A percentile compares a stretch with the other conserved stretches of the same genome.
phyloP scores from a whole-genome alignment of 2,797 vertebrate genomes.

The Yasuhikotakia modesta region DNA sequence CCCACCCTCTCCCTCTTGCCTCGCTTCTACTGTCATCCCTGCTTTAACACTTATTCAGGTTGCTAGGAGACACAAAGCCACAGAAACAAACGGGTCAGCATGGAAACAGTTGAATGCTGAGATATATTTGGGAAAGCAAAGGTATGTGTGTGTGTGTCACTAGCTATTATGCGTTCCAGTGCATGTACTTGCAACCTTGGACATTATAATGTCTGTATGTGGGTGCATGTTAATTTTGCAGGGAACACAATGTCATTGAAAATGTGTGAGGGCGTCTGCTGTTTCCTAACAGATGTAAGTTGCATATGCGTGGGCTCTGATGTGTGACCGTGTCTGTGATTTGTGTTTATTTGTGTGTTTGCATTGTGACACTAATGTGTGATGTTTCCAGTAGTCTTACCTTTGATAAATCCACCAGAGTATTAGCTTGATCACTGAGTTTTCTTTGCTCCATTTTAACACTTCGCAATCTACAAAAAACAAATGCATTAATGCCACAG shows the following conservation, averaged over 20 bases:
- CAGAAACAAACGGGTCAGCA: conserved; percentile 74
- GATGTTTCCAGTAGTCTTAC: conserved; percentile 70
- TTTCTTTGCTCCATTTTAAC: conserved; percentile 99
- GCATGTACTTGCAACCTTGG: conserved; percentile 23
- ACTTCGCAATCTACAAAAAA: conserved; percentile 84
- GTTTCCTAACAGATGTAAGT: conserved; percentile 37
- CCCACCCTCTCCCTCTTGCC: conserved; percentile 45
- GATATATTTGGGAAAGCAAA: conserved; percentile 59
- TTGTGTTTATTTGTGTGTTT: conserved; percentile 7
- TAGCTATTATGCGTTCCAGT: conserved; percentile 30
- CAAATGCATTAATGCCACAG: conserved; percentile 50
- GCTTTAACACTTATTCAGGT: conserved; percentile 80
- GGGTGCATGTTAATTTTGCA: conserved; percentile 19
- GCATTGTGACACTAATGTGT: neutral
- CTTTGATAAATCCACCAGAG: conserved; percentile 96
- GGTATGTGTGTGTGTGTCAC: conserved; percentile 52
- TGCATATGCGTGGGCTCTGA: conserved; percentile 29
- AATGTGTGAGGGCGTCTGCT: conserved; percentile 33
- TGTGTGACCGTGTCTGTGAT: conserved; percentile 24
- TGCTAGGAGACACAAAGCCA: conserved; percentile 81
- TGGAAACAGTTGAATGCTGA: conserved; percentile 69
- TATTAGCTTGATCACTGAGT: conserved; percentile 97
- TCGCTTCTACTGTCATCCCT: conserved; percentile 69
- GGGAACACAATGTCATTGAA: conserved; percentile 35
- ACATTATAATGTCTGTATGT: neutral